Base-by-base conservation (phyloP, 2,797 vertebrate species). In the Danio albolineatus region DNA sequence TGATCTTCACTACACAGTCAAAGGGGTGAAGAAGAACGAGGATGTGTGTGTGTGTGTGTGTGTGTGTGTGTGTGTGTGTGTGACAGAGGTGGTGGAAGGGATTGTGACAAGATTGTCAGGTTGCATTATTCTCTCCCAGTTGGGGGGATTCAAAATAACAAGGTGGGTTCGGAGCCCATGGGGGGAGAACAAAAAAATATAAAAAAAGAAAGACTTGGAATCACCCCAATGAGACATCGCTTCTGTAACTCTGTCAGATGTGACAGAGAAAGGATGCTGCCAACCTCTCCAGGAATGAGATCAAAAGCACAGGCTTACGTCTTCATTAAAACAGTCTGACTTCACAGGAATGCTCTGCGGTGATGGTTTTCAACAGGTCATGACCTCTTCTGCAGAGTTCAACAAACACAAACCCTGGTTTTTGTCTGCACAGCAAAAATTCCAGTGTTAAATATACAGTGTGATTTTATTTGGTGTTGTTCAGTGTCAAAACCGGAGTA, bases 131-230 rank as follows among this genome's bases (percentile, higher is more conserved):
- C 41, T 80, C 82, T 71, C 77, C 21, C 70, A 76, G 76, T 43
- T 59, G 76, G 83, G 78, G 76, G 80, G 53, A 75, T 46, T 85
- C 70, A 79, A 83, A 77, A 79, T 80, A 82, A 82, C 84, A 89
- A 64, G 83, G 60, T 83, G 88, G 79, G 80, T 75, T 62, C 73
- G 38, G 38, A 69, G 73, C 39, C 67, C 4, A 36, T 28, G 19
- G 59, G 76, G 38, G 39, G 56, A 38, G 73, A 54, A 8, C 19
- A 64, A 73, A 69, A 28, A 28, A 36, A 75, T 12, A 75, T 19
- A 48, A 38, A 51, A 41, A 39, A 60, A 59, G 39, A 4, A 16
- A 70, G 48, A 74, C 73, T 41, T 57, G 56, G 28, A 54, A 67
- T 46, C 48, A 70, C 65, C 39, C 19, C 54, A 75, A 39, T 78